Conservation (phyloP, 2,797 vertebrate genomes). For the Xerus rutilus region DNA sequence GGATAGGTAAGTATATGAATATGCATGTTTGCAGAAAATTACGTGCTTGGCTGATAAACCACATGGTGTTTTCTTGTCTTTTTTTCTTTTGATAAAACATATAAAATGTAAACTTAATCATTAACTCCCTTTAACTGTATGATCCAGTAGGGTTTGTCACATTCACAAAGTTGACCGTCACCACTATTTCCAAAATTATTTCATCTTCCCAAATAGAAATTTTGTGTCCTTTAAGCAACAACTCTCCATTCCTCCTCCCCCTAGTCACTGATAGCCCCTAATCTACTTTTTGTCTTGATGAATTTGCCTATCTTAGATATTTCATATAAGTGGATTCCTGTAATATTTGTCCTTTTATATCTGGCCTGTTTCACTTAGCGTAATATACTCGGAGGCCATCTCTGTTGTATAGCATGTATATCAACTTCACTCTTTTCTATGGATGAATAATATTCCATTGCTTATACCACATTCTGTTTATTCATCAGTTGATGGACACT, state of each 20-base stretch:
- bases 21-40: slow-evolving; percentile 2
- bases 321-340: neutral
- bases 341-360: slow-evolving; percentile 22
- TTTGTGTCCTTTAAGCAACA: neutral
- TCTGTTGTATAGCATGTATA: neutral
- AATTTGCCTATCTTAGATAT: slow-evolving; percentile 18
- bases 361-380: slow-evolving; percentile 30
- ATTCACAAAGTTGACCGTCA: neutral
- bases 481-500: slow-evolving; percentile 7
- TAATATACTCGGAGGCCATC: slow-evolving; percentile 8
- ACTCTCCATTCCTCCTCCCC: neutral
- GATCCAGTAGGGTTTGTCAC: neutral
- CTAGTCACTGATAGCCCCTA: neutral
- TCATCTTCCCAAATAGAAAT: neutral
- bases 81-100: slow-evolving; percentile 19
- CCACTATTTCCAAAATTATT: neutral
- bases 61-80: neutral
- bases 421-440: slow-evolving; percentile 1
- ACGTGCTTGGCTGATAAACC: neutral
- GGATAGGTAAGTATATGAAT: neutral
- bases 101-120: neutral
- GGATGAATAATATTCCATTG: neutral
- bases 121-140: too few species aligned
- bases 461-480: neutral
- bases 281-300: neutral